These are phyloP conservation scores for Penaeus japonicus DNA, from an alignment of 1,140 invertebrate genomes.

Conservation along the genomic window DNA sequence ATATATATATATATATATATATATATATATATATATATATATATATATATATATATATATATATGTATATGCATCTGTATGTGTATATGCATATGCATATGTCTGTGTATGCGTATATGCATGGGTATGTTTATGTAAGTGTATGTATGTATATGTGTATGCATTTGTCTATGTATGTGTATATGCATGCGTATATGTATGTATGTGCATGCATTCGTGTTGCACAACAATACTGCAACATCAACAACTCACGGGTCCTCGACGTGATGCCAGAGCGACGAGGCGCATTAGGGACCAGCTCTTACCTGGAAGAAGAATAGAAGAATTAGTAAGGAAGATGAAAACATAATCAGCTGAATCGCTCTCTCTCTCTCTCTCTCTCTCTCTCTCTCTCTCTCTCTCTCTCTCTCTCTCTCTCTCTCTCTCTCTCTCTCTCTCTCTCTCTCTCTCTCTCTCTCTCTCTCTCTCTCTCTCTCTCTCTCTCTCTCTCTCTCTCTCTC, in stretches of 20 bases:
- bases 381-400: neutral
- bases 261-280: too few relatives aligned
- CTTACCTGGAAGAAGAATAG: too few relatives aligned
- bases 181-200: neutral
- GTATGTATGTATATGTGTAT: neutral
- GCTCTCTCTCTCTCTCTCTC: neutral
- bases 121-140: neutral
- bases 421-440: neutral
- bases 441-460: neutral
- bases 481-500: too few relatives aligned
- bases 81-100: neutral
- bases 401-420: constrained; percentile 8
- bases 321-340: too few relatives aligned
- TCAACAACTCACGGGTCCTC: too few relatives aligned
- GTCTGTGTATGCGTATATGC: neutral
- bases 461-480: too few relatives aligned
- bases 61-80: neutral
- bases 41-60: neutral
- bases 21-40: too few relatives aligned
- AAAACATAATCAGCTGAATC: too few relatives aligned
- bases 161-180: neutral
- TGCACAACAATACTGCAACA: neutral
- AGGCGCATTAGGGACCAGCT: too few relatives aligned
- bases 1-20: too few relatives aligned
- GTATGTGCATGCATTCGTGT: neutral